Evolutionary conservation across 2,888 invertebrate species (phyloP).

Genomic region (Cephus runcator): DNA sequence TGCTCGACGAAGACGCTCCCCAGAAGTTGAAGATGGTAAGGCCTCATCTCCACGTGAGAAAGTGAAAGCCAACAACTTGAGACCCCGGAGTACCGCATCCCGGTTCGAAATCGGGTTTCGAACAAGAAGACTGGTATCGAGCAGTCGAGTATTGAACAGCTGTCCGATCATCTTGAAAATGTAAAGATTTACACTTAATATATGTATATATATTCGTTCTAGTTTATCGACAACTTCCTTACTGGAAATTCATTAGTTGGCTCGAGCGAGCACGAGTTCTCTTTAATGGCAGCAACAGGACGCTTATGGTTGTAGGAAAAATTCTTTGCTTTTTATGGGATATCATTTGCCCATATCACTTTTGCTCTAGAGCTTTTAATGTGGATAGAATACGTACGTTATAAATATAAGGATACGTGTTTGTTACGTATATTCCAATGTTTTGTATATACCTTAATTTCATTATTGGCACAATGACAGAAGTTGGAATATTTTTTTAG

Average conservation of each 20-base stretch:
- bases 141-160: neutral
- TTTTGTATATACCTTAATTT: neutral
- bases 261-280: neutral
- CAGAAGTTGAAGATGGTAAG: neutral
- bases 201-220: neutral
- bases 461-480: no score
- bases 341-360: neutral
- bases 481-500: neutral
- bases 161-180: conserved; percentile 2
- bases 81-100: neutral
- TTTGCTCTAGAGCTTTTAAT: neutral
- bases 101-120: neutral
- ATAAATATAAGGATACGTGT: neutral
- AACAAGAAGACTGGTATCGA: conserved; percentile 1
- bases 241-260: neutral
- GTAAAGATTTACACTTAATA: neutral
- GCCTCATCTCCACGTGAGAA: conserved; percentile 6
- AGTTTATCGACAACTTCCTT: neutral
- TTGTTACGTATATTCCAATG: neutral
- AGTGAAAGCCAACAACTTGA: conserved; percentile 1
- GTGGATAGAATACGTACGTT: neutral
- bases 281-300: neutral
- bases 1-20: conserved; percentile 5
- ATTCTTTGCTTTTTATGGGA: neutral
- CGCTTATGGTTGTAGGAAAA: neutral